Evolutionary conservation across 2,797 vertebrate genomes (phyloP), one percentile per base, ranked within the genome.

Genomic region (Anabacerthia variegaticeps): DNA sequence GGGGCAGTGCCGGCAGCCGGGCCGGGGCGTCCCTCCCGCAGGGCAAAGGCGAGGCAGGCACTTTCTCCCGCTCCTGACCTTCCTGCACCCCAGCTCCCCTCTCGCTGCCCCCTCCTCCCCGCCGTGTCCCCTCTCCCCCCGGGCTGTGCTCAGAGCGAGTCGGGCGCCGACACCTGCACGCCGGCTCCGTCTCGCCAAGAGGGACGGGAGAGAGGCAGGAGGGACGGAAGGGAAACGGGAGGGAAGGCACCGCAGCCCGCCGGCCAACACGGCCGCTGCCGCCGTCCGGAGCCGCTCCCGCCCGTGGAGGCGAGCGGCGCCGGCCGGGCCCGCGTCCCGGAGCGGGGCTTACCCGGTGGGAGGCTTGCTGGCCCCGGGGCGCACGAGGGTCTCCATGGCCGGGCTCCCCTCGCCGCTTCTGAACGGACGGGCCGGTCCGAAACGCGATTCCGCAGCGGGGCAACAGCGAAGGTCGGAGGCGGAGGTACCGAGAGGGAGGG

Each of bases 301-400:
- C 37, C 49, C 14, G 9, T 6, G 46, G 17, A 55, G 37, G 9
- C 34, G 28, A 77, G 65, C 44, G 37, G 62, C 51, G 41, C 36
- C 55, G 27, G 18, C 32, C 32, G 23, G 46, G 44, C 11, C 11
- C 36, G 32, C 28, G 59, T 82, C 55, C n/a, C 61, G 27, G 66
- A 39, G 52, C 30, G 52, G n/a, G 24, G 52, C 94, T 98, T 96
- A 98, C 98, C 98, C 97, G 43, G 56, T 96, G 32, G 97, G 97
- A 63, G 97, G 97, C 56, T 97, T 97, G 93, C 92, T 96, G 88
- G 97, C 95, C 58, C 93, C 97, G 34, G 71, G 67, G 28, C 49
- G 94, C 41, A 73, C 62, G 27, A 72, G 85, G 48, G 96, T 79
- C 92, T 98, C 97, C 98, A 98, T 98, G 92, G 80, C 71, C 39